A percentile compares a stretch with the other conserved stretches of the same genome.
Evolutionary conservation across 2,113 vertebrate species (phyloP).

Genomic region (Prunella fulvescens): DNA sequence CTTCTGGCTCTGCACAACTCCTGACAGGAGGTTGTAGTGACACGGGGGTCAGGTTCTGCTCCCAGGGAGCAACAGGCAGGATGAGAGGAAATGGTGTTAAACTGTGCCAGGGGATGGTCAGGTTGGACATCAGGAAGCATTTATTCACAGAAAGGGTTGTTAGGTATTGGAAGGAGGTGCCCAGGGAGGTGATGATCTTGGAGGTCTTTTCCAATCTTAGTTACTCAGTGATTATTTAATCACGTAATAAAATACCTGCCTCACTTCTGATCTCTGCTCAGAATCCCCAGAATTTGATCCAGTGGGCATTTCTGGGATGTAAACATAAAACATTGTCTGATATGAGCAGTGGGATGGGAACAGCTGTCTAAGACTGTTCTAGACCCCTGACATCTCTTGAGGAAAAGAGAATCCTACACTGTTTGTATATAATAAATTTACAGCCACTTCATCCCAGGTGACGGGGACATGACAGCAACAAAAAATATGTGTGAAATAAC

Average conservation of each 20-base stretch:
- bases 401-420: background rate
- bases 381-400: background rate
- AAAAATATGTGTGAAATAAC: background rate
- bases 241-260: background rate
- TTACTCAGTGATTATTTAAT: background rate
- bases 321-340: background rate
- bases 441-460: background rate
- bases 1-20: background rate
- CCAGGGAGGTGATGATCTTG: background rate
- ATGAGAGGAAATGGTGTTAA: background rate
- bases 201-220: background rate
- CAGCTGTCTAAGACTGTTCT: background rate
- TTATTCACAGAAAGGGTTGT: background rate
- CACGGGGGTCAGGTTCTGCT: background rate
- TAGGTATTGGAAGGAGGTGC: background rate
- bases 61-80: background rate
- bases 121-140: background rate
- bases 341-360: background rate
- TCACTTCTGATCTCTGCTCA: background rate
- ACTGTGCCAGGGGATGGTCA: background rate
- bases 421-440: background rate
- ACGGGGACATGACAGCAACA: background rate
- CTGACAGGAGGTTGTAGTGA: accelerated
- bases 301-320: background rate
- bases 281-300: background rate